Percentiles rank a stretch among this genome's conserved stretches.
phyloP scores from a whole-genome alignment of 2,888 invertebrate species.

The Hedychridium roseum region DNA sequence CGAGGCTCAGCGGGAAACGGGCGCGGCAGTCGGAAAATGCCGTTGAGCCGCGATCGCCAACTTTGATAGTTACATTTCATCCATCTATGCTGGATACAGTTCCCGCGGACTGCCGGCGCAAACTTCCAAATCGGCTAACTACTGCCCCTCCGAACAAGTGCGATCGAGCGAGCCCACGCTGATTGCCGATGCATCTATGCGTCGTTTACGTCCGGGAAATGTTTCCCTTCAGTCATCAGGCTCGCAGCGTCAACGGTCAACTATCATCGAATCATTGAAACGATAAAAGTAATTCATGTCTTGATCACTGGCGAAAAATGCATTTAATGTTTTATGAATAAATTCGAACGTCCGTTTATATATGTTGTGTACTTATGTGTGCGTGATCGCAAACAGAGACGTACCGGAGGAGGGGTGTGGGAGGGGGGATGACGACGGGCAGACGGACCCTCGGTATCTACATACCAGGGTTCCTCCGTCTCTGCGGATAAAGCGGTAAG shows the following conservation, averaged over 20 bases:
- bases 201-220: too few species aligned
- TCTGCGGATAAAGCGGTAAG: slow-evolving; percentile 36
- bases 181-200: too few species aligned
- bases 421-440: slow-evolving; percentile 12
- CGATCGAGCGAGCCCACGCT: too few species aligned
- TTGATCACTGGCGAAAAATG: too few species aligned
- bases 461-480: slow-evolving; percentile 35
- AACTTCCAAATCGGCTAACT: slow-evolving; percentile 40
- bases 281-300: too few species aligned
- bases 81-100: slow-evolving; percentile 54
- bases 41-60: slow-evolving; percentile 56
- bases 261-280: neutral
- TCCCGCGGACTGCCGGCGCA: slow-evolving; percentile 35
- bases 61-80: slow-evolving; percentile 62
- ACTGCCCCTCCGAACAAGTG: slow-evolving; percentile 26
- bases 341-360: too few species aligned
- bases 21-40: slow-evolving; percentile 34
- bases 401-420: neutral
- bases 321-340: too few species aligned
- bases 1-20: slow-evolving; percentile 21
- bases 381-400: too few species aligned
- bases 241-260: neutral
- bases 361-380: too few species aligned
- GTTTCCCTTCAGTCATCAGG: too few species aligned
- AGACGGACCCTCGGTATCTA: slow-evolving; percentile 24